Evolutionary conservation across 2,113 vertebrate genomes (phyloP), one percentile per base, ranked within the genome.

Genomic region (Corvus cornix): DNA sequence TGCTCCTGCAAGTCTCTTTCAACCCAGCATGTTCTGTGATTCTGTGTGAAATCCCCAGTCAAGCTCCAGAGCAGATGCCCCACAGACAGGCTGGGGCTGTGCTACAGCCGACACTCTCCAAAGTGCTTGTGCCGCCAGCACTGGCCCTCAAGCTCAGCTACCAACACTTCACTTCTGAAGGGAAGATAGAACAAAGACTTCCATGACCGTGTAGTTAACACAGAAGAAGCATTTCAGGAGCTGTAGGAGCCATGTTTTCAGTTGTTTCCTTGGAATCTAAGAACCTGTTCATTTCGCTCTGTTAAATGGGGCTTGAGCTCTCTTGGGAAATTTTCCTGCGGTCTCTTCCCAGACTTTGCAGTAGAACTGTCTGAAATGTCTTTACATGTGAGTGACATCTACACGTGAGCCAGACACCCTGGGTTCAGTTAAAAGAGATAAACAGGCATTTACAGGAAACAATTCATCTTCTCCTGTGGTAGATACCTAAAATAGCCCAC

Each of bases 361-460:
- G 67, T 30, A 79, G 67, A 52, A 73, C 52, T 0, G 0, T 58
- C 73, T 92, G 79, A 90, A 93, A 84, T 48, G 63, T 83, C 88
- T 93, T 90, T 74, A 80, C 27, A 21, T 51, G n/a, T 90, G 90
- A 96, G 63, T 95, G 94, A 97, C 96, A 90, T 51, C 79, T 92
- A 81, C 95, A 88, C 3, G 27, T 85, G 92, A 93, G 83, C 83
- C 92, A 95, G 85, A 93, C 94, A 93, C 91, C 64, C 84, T 75
- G 48, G 60, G 60, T 59, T 96, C 86, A 67, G 60, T 95, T 84
- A 80, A 90, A 84, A 86, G 86, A 93, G 95, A 93, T 88, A 95
- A 95, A 95, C 80, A 84, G 62, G 69, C 87, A 92, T 84, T 95
- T 84, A 86, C 73, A 95, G 95, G 93, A 97, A 97, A 93, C 93